These are phyloP conservation scores for Clitarchus hookeri DNA, from an alignment of 2,888 invertebrate genomes.

Conservation along the genomic window DNA sequence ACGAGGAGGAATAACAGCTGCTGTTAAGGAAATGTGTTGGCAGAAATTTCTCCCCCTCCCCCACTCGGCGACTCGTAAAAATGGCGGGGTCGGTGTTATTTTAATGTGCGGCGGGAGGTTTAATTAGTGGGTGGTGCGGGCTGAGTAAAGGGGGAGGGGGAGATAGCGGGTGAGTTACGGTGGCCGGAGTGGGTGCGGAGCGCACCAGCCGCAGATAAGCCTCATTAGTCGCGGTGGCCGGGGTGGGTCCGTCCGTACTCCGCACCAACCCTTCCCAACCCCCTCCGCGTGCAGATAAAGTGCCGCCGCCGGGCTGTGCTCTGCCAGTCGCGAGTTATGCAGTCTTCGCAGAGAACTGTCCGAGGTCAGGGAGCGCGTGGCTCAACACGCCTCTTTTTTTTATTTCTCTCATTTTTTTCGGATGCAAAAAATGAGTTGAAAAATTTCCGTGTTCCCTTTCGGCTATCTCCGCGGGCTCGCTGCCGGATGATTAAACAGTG, in stretches of 20 bases:
- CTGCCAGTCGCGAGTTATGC: neutral
- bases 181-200: constrained; percentile 2
- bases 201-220: constrained; percentile 4
- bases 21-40: constrained; percentile 9
- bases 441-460: no score
- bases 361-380: neutral
- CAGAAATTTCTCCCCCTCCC: neutral
- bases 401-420: no score
- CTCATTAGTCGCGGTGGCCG: neutral
- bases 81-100: neutral
- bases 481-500: no score
- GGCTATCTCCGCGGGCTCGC: no score
- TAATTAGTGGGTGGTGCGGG: neutral
- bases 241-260: neutral
- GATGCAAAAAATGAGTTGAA: no score
- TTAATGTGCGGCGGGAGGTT: constrained; percentile 10
- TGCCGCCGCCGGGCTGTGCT: neutral
- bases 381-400: neutral
- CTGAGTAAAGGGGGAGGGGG: neutral
- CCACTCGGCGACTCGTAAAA: neutral
- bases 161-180: constrained; percentile 1
- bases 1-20: neutral
- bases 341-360: neutral
- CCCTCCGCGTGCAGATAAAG: neutral
- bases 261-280: neutral